A percentile compares a stretch with the other conserved stretches of the same genome.
These are phyloP conservation scores for Hystrix cristata DNA, from an alignment of 2,113 vertebrate species.

Conservation along the genomic window DNA sequence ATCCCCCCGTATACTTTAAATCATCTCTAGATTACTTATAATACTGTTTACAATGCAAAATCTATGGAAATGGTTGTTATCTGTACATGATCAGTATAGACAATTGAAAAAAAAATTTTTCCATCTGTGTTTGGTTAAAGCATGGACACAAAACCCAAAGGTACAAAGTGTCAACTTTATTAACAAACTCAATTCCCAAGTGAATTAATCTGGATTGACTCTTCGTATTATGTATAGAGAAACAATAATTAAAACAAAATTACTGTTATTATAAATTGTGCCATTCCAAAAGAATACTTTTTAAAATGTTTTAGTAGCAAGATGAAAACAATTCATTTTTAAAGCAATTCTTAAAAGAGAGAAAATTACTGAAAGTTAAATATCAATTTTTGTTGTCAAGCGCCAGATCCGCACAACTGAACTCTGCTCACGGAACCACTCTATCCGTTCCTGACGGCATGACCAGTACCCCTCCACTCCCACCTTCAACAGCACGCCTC, in stretches of 20 bases:
- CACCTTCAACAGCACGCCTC: not conserved
- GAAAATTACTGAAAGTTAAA: constrained; percentile 12
- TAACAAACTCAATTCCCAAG: constrained; percentile 38
- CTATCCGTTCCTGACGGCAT: not conserved
- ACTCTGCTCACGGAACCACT: not conserved
- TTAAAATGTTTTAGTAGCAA: not conserved
- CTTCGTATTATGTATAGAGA: not conserved
- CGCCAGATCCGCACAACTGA: not conserved
- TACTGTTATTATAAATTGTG: constrained; percentile 4
- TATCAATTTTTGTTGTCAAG: not conserved
- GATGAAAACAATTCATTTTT: constrained; percentile 25
- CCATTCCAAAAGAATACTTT: not conserved
- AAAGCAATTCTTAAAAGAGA: constrained; percentile 39
- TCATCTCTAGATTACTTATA: not conserved
- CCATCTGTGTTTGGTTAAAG: not conserved
- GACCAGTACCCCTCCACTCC: too few relatives aligned
- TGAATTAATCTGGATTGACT: constrained; percentile 29
- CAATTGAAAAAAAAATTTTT: not conserved
- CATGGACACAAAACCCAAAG: not conserved
- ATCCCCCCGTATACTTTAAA: not conserved
- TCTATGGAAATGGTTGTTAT: not conserved
- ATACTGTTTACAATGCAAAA: not conserved
- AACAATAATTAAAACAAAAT: constrained; percentile 43
- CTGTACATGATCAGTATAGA: not conserved
- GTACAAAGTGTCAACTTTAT: not conserved